Base-by-base conservation (phyloP, 2,888 invertebrate species). In the Melinaea menophilus region DNA sequence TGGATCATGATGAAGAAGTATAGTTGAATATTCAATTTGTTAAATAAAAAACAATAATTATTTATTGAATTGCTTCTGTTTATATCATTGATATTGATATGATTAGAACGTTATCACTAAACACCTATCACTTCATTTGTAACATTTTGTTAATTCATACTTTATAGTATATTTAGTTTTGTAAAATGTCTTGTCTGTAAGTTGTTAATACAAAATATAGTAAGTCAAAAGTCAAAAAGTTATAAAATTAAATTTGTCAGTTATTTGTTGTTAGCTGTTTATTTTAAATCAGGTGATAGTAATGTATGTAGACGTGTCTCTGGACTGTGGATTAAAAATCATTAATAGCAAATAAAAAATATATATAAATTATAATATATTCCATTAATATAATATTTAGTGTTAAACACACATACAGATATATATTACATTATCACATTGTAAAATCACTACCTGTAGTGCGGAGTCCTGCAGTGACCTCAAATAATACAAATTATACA, bases 381-480 rank as follows among this genome's bases (percentile, higher is more conserved):
- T 82, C 73, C 85, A 85, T 81, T 81, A 83, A 75, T 71, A 67
- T 63, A 68, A 67, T 64, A 67, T 66, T 65, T 59, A 66, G 64
- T 64, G 65, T 48, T 59, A 57, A 62, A 58, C 46, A 58, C 7
- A 3, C 31, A 9, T 12, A 57, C 46, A 47, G 5, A 47, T 58
- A 34, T 47, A 22, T n/a, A 31, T 34, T 47, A n/a, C 33, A 5
- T n/a, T 13, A 5, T 5, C 47, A 12, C n/a, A 34, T 58, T 22
- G 4, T 54, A 22, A 56, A 75, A 68, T 76, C 79, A 85, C 84
- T 88, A 89, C 84, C 87, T 88, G 71, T 87, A 88, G 65, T 90
- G 90, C 9, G 90, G 89, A 0, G 89, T 89, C 31, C 90, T 82
- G 74, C 90, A 90, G 69, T 88, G 89, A 55, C 90, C 90, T 90